Evolutionary conservation across 2,888 invertebrate species (phyloP).

Genomic region (Lymantria dispar): DNA sequence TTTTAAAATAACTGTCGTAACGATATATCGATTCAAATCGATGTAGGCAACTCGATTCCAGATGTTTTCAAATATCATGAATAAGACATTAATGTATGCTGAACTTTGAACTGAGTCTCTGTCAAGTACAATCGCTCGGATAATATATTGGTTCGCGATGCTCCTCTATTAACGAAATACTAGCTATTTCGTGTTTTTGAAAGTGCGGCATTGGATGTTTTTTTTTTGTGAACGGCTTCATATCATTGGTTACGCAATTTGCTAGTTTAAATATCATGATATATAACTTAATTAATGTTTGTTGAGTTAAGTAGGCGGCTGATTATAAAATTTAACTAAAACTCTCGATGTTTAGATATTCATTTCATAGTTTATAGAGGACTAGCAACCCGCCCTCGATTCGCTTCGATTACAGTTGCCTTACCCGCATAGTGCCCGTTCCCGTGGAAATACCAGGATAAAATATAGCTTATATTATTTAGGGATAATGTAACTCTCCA

Average conservation of each 20-base stretch:
- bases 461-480: too few species aligned
- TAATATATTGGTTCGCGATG: slow-evolving; percentile 10
- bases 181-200: slow-evolving; percentile 29
- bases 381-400: too few species aligned
- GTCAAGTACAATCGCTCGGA: slow-evolving; percentile 41
- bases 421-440: too few species aligned
- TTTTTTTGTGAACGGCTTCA: slow-evolving; percentile 15
- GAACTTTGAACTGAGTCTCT: slow-evolving; percentile 60
- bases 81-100: slow-evolving; percentile 64
- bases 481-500: too few species aligned
- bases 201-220: slow-evolving; percentile 28
- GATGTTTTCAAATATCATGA: slow-evolving; percentile 55
- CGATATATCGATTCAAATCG: slow-evolving; percentile 13
- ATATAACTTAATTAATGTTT: slow-evolving; percentile 11
- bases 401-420: too few species aligned
- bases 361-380: too few species aligned
- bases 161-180: slow-evolving; percentile 6
- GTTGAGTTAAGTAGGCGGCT: neutral
- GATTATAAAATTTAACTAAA: too few species aligned
- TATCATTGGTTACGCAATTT: slow-evolving; percentile 21
- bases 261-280: slow-evolving; percentile 17
- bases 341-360: too few species aligned
- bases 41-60: slow-evolving; percentile 26
- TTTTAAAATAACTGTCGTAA: neutral
- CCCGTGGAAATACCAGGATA: too few species aligned